Conservation (phyloP, 2,888 invertebrate genomes). For the Melanotus villosus region DNA sequence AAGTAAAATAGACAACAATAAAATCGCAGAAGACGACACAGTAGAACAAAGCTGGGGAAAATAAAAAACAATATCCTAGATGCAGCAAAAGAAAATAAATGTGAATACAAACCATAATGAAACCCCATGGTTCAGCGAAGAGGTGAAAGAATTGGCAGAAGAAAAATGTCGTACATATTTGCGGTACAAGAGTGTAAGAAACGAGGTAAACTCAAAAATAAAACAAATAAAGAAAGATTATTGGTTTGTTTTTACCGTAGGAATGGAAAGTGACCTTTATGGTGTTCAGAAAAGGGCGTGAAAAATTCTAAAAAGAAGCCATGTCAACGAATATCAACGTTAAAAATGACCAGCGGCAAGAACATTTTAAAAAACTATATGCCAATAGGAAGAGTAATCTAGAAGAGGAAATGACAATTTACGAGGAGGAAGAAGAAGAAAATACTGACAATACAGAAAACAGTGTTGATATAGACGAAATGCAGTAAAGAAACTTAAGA, state of each 20-base stretch:
- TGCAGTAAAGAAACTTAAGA: neutral
- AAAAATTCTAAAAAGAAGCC: neutral
- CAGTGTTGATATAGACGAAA: neutral
- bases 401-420: neutral
- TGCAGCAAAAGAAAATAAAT: neutral
- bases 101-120: neutral
- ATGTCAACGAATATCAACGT: neutral
- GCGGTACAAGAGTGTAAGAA: neutral
- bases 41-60: neutral
- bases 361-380: too few species aligned
- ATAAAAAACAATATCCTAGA: neutral
- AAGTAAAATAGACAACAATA: too few species aligned
- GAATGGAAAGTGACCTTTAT: neutral
- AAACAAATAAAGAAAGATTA: neutral
- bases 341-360: neutral
- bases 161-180: neutral
- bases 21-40: too few species aligned
- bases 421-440: neutral
- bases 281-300: neutral
- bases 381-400: too few species aligned
- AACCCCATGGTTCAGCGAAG: too few species aligned
- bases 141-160: neutral
- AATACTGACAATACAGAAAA: neutral
- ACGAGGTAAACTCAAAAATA: neutral
- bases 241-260: neutral